A percentile compares a stretch with the other conserved stretches of the same genome.
phyloP scores from a whole-genome alignment of 2,888 invertebrate species.

The Apamea anceps region DNA sequence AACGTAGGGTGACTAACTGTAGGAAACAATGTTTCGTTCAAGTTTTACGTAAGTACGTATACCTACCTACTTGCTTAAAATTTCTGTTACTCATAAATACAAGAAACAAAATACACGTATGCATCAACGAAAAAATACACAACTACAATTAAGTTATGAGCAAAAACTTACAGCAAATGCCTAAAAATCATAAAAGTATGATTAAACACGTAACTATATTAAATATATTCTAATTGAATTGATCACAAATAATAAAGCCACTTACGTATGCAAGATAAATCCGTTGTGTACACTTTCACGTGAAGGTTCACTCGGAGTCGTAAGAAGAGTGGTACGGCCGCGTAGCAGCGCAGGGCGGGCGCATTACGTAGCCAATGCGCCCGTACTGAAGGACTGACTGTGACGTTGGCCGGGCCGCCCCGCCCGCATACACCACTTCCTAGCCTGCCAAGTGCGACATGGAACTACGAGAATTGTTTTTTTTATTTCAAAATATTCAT shows the following conservation, averaged over 20 bases:
- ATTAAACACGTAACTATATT: neutral
- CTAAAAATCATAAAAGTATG: neutral
- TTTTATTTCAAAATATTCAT: conserved; percentile 17
- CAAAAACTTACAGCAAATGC: conserved; percentile 15
- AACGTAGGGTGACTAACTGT: conserved; percentile 37
- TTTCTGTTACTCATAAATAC: neutral
- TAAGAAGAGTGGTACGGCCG: conserved; percentile 51
- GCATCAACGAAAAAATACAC: neutral
- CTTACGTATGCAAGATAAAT: conserved; percentile 62
- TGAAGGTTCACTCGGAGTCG: conserved; percentile 65
- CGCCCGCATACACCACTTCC: conserved; percentile 69
- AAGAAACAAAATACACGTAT: neutral
- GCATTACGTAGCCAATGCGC: conserved; percentile 82
- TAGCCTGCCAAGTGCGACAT: conserved; percentile 65
- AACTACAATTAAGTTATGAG: neutral
- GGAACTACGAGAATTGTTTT: conserved; percentile 59
- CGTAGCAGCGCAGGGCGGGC: conserved; percentile 72
- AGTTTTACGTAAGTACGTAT: neutral
- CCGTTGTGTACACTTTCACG: conserved; percentile 67
- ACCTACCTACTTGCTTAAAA: neutral
- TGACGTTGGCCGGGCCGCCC: conserved; percentile 68
- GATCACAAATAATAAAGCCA: conserved; percentile 33
- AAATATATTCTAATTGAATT: neutral
- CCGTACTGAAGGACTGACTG: conserved; percentile 77
- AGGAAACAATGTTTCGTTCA: neutral